Evolutionary conservation across 2,113 vertebrate genomes (phyloP).

Genomic region (Gymnocephalus cernua): DNA sequence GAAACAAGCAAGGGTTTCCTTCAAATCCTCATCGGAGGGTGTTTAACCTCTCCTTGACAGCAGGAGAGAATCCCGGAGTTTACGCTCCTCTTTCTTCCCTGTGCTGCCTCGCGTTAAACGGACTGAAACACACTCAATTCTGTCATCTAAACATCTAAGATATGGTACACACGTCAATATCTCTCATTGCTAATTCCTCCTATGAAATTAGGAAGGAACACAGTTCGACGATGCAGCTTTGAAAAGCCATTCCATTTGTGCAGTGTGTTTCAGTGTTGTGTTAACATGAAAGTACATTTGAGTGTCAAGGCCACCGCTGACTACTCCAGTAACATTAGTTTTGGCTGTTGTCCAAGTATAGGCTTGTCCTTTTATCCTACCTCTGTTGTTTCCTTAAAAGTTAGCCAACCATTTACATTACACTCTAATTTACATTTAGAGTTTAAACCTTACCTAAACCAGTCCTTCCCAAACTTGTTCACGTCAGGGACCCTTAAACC

Average conservation of each 20-base stretch:
- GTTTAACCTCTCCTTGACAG: constrained; percentile 43
- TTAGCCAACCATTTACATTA: constrained; percentile 12
- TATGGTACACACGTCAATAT: constrained; percentile 10
- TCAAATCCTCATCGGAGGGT: constrained; percentile 56
- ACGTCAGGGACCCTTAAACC: no score
- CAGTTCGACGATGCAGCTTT: constrained; percentile 10
- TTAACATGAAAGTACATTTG: constrained; percentile 24
- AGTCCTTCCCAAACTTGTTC: no score
- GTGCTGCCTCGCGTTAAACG: constrained; percentile 17
- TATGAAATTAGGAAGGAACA: constrained; percentile 2
- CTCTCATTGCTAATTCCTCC: constrained; percentile 18
- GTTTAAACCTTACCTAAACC: constrained; percentile 3
- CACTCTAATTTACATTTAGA: constrained; percentile 25
- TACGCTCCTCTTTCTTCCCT: constrained; percentile 6
- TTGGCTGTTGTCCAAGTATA: constrained; percentile 25
- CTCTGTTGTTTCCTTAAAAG: constrained; percentile 26
- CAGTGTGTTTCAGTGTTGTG: not conserved
- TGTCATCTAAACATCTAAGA: constrained; percentile 17
- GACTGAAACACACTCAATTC: constrained; percentile 25
- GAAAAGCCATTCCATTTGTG: constrained; percentile 6
- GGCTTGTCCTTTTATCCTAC: not conserved
- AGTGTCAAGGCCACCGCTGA: constrained; percentile 14
- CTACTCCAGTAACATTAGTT: constrained; percentile 19
- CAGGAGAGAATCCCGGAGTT: constrained; percentile 40
- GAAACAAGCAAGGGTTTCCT: constrained; percentile 74